phyloP scores from a whole-genome alignment of 2,113 vertebrate genomes.

The Actenoides hombroni region DNA sequence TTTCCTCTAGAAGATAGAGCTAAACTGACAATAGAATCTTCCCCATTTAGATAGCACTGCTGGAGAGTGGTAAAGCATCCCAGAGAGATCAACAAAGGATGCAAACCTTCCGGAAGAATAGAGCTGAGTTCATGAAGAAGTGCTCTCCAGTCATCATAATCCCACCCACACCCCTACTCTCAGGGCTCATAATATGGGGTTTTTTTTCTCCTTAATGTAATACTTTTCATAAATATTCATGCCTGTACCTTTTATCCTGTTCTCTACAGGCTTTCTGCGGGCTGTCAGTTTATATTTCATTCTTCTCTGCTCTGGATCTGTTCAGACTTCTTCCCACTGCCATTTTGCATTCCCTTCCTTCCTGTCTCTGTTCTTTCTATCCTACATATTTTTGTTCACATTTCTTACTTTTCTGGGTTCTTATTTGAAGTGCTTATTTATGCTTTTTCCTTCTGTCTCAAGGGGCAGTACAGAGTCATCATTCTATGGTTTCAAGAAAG shows the following conservation, averaged over 20 bases:
- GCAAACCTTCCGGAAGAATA: background rate
- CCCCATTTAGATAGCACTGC: background rate
- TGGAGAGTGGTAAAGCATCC: background rate
- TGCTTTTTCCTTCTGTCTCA: background rate
- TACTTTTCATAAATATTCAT: background rate
- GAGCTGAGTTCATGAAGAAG: background rate
- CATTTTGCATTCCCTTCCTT: background rate
- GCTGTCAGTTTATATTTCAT: background rate
- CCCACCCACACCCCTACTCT: background rate
- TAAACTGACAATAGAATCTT: background rate
- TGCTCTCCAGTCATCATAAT: background rate
- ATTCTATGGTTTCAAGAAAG: fast-evolving
- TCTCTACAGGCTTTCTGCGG: background rate
- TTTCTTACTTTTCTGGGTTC: background rate
- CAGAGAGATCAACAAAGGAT: background rate
- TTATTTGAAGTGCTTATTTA: background rate
- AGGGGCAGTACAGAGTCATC: background rate
- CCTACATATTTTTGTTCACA: background rate
- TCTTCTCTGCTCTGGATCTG: background rate
- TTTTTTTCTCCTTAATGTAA: background rate
- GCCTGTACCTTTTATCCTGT: background rate
- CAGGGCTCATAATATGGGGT: background rate
- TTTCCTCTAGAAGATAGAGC: background rate
- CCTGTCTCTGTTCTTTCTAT: background rate
- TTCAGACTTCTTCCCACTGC: background rate